Conservation (phyloP, 1,140 invertebrate species). For the Trichoplusia ni region DNA sequence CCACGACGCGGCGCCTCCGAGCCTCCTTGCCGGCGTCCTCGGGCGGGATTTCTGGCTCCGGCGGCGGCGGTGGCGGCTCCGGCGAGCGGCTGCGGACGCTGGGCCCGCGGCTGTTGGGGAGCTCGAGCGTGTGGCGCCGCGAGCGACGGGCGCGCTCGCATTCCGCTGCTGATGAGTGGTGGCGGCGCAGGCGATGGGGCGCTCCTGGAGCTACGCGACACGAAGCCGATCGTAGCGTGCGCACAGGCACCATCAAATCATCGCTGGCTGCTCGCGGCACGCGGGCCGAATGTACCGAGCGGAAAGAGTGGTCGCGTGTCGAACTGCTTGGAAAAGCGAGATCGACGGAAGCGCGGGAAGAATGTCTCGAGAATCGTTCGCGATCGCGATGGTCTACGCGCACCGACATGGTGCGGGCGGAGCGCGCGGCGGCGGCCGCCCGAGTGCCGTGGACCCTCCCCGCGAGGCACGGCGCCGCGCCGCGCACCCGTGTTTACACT, state of each 20-base stretch:
- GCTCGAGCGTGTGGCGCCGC: conserved; percentile 67
- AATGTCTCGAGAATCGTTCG: conserved; percentile 72
- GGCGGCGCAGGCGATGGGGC: conserved; percentile 69
- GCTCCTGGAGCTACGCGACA: conserved; percentile 69
- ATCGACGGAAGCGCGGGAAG: conserved; percentile 76
- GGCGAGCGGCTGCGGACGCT: conserved; percentile 70
- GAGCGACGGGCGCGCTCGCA: conserved; percentile 72
- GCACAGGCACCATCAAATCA: conserved; percentile 74
- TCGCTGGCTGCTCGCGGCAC: conserved; percentile 71
- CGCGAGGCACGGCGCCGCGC: conserved; percentile 46
- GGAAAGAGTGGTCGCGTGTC: conserved; percentile 69
- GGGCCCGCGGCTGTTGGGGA: conserved; percentile 67
- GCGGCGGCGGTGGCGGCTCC: conserved; percentile 62
- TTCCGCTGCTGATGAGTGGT: conserved; percentile 74
- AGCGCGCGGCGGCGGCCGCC: conserved; percentile 71
- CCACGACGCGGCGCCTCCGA: conserved; percentile 84
- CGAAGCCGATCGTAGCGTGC: conserved; percentile 71
- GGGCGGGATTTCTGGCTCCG: conserved; percentile 62
- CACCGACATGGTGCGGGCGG: conserved; percentile 72
- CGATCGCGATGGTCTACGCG: conserved; percentile 70
- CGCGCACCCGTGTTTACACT: conserved; percentile 66
- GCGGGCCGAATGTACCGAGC: conserved; percentile 72
- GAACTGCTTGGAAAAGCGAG: conserved; percentile 70
- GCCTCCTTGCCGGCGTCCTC: conserved; percentile 79
- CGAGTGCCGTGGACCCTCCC: conserved; percentile 66